Percentiles rank a stretch among this genome's conserved stretches.
phyloP scores from a whole-genome alignment of 2,888 invertebrate species.

The Diaprepes abbreviatus region DNA sequence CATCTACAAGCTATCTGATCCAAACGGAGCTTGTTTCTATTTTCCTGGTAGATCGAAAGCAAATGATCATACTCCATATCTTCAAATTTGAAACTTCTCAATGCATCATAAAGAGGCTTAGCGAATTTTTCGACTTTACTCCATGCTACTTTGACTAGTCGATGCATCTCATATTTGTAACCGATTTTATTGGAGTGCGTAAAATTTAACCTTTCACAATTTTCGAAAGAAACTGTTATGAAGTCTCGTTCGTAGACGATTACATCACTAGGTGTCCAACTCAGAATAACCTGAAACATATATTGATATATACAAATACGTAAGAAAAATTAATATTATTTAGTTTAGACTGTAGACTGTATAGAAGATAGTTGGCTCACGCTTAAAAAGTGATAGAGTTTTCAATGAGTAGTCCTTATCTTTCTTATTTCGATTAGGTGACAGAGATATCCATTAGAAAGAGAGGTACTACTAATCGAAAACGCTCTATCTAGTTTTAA shows the following conservation, averaged over 20 bases:
- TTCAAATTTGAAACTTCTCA: constrained; percentile 70
- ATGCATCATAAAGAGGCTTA: constrained; percentile 68
- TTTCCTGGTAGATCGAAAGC: constrained; percentile 53
- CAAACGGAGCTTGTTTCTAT: constrained; percentile 8
- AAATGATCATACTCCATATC: constrained; percentile 69
- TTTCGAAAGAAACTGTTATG: constrained; percentile 74
- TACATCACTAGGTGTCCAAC: constrained; percentile 78
- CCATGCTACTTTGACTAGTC: constrained; percentile 79
- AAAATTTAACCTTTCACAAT: constrained; percentile 70
- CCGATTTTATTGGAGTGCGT: constrained; percentile 58
- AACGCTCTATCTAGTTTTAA: no score
- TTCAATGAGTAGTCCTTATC: no score
- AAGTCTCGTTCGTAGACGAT: constrained; percentile 70
- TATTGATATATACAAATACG: no score
- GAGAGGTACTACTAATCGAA: no score
- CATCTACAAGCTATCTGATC: constrained; percentile 76
- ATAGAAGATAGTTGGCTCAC: no score
- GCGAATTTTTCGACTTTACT: constrained; percentile 71
- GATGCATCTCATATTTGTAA: constrained; percentile 79
- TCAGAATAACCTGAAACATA: constrained; percentile 70
- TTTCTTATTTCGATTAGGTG: no score
- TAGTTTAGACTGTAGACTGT: no score
- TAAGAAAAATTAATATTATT: no score
- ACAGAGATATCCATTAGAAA: no score
- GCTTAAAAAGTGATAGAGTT: no score